These are phyloP conservation scores for Seriola quinqueradiata DNA, from an alignment of 2,113 vertebrate genomes.

Conservation along the genomic window DNA sequence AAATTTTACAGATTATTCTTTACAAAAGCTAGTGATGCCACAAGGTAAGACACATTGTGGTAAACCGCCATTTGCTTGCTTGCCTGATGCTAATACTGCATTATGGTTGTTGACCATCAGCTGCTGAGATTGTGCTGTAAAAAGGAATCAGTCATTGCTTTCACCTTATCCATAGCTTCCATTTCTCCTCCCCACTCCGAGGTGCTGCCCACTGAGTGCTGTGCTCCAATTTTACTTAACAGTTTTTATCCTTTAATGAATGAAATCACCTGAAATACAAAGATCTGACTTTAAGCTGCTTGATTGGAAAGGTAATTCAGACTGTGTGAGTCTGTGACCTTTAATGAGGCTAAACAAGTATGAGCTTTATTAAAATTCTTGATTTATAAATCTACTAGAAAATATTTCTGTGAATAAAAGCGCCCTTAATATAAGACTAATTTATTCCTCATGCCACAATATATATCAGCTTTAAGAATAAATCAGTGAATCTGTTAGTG, in stretches of 20 bases:
- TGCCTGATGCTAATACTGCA: slow-evolving; percentile 43
- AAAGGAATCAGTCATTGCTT: slow-evolving; percentile 6
- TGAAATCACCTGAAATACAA: background rate
- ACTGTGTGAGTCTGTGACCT: background rate
- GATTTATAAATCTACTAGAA: no score
- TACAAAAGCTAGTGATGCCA: slow-evolving; percentile 71
- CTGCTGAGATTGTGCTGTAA: slow-evolving; percentile 1
- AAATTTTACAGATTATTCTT: slow-evolving; percentile 83
- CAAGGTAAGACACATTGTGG: slow-evolving; percentile 75
- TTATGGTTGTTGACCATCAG: slow-evolving; percentile 14
- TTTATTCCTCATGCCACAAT: background rate
- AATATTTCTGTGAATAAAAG: background rate
- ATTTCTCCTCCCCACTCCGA: slow-evolving; percentile 18
- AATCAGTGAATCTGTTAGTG: background rate
- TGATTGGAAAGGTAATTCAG: background rate
- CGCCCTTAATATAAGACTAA: background rate
- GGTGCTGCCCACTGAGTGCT: background rate
- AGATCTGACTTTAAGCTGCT: background rate
- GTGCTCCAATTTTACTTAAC: slow-evolving; percentile 7
- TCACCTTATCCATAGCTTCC: slow-evolving; percentile 3
- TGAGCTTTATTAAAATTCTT: no score
- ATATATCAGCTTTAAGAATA: background rate
- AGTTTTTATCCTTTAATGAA: background rate
- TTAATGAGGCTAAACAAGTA: background rate
- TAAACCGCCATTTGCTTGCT: slow-evolving; percentile 47